Base-by-base conservation (phyloP, 2,113 vertebrate species). In the Pollimyrus isidori region DNA sequence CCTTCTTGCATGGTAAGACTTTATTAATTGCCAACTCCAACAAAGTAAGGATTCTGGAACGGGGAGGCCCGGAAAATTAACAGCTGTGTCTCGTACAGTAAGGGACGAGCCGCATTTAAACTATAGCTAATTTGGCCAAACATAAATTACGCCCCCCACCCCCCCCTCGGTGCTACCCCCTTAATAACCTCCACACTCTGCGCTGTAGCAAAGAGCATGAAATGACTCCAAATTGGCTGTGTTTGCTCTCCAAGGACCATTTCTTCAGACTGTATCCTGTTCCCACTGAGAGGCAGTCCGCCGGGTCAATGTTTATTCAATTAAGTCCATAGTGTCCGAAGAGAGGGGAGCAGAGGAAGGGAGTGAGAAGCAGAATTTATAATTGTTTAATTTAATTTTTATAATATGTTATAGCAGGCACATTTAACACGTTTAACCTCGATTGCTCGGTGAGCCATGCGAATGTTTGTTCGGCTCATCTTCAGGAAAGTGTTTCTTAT, bases 221-320 rank as follows among this genome's bases (percentile, higher is more conserved):
- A 95, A 96, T 94, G 94, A 92, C 91, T 94, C 89, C 92, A 94
- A 94, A 95, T 95, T 95, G 94, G 92, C 95, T 93, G 91, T 94
- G 92, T 93, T 95, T 94, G 92, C 93, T 92, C 93, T 95, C 94
- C 49, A 92, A 93, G 93, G 94, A 94, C 91, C 46, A 93, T 92
- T 94, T 92, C 93, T 92, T 93, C 90, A 94, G 95, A 95, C 95
- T 93, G 93, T 95, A 95, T 95, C 95, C 94, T 90, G 92, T 94
- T 95, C 94, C 96, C 95, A 93, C 91, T 87, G 95, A 94, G 95
- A 96, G 93, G 93, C 90, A 19, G 93, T 94, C 94, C 91, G 89
- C 93, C 92, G 90, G 95, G 95, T 95, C 92, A 90, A 91, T 93
- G 94, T 93, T 95, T 95, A 94, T 96, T 95, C 93, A 94, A 95